A percentile compares a stretch with the other conserved stretches of the same genome.
Conservation (phyloP, 2,888 invertebrate species). For the Tenthredo scrophulariae region DNA sequence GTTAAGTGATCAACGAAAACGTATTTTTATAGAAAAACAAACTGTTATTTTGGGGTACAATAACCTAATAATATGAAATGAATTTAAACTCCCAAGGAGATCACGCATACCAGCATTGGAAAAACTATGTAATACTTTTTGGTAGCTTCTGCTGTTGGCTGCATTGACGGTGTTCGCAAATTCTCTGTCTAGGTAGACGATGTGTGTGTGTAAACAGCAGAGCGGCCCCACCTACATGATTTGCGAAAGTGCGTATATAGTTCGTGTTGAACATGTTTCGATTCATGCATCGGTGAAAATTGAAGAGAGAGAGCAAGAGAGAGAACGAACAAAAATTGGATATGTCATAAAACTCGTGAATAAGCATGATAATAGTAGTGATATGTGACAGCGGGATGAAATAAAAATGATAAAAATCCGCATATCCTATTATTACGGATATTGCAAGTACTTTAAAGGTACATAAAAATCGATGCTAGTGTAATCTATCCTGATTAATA, state of each 20-base stretch:
- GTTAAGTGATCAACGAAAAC: background rate
- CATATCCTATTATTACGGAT: background rate
- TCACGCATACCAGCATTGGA: background rate
- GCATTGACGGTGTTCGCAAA: background rate
- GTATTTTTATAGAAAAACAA: background rate
- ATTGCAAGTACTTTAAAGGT: background rate
- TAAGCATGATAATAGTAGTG: background rate
- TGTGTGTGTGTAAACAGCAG: background rate
- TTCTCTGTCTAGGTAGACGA: background rate
- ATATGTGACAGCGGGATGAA: slow-evolving; percentile 19
- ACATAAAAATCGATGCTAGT: background rate
- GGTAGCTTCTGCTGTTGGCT: background rate
- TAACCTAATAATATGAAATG: background rate
- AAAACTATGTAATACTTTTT: background rate
- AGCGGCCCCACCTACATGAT: background rate
- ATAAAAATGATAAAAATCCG: background rate
- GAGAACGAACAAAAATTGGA: background rate
- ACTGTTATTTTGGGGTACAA: background rate
- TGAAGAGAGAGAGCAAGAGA: background rate
- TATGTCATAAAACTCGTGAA: slow-evolving; percentile 37
- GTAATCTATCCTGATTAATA: background rate
- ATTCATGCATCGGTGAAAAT: slow-evolving; percentile 16
- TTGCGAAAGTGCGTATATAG: background rate
- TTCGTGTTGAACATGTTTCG: slow-evolving; percentile 32
- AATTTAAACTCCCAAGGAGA: background rate